Conservation (phyloP, 1,140 invertebrate genomes). For the Gerris buenoi region DNA sequence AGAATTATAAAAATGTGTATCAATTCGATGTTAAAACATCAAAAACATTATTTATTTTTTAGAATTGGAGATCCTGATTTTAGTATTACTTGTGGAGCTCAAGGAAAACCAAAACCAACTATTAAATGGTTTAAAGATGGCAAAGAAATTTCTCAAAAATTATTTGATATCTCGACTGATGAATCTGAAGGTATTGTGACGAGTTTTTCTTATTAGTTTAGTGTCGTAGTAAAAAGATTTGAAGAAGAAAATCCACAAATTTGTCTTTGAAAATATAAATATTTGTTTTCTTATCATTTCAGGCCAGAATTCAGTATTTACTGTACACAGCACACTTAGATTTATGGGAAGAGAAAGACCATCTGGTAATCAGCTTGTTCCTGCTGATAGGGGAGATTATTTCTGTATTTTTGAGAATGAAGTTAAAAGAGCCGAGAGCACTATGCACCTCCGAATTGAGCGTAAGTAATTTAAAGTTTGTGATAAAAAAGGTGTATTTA, state of each 20-base stretch:
- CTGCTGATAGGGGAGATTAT: conserved; percentile 71
- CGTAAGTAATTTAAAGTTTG: conserved; percentile 56
- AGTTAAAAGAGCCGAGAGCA: conserved; percentile 67
- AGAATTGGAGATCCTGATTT: conserved; percentile 67
- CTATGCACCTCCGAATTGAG: conserved; percentile 78
- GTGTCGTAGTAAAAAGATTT: neutral
- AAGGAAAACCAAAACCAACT: conserved; percentile 69
- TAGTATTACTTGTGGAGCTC: conserved; percentile 62
- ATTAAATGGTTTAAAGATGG: conserved; percentile 79
- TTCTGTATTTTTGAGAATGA: conserved; percentile 79
- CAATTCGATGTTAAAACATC: too few relatives aligned
- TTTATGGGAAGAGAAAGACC: conserved; percentile 60
- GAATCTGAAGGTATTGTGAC: conserved; percentile 43
- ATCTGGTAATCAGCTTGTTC: conserved; percentile 56
- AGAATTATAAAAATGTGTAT: too few relatives aligned
- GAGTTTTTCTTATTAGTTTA: neutral
- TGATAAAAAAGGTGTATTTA: too few relatives aligned
- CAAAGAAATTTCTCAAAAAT: conserved; percentile 52
- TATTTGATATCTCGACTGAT: conserved; percentile 65
- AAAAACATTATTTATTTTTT: conserved; percentile 25
- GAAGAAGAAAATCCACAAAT: too few relatives aligned
- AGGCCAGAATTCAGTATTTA: conserved; percentile 44
- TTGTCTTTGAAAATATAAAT: too few relatives aligned
- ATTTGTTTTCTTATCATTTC: too few relatives aligned
- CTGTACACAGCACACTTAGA: conserved; percentile 64